These are phyloP conservation scores for Parascotia fuliginaria DNA, from an alignment of 2,888 invertebrate species.

Conservation along the genomic window DNA sequence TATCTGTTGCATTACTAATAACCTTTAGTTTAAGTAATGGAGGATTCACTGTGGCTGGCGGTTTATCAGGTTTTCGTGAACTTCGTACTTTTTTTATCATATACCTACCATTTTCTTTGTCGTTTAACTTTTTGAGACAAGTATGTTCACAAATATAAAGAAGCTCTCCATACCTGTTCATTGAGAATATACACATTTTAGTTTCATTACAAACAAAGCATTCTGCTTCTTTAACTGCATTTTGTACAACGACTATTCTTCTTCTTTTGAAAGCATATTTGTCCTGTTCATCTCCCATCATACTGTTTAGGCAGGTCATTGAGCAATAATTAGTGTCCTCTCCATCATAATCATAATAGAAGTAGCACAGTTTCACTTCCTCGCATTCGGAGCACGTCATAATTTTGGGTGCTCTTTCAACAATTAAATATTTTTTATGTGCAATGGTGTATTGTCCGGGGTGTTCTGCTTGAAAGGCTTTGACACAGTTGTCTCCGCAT, in stretches of 20 bases:
- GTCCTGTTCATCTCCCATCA: conserved; percentile 83
- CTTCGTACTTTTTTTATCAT: conserved; percentile 12
- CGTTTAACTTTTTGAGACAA: conserved; percentile 84
- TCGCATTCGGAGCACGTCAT: conserved; percentile 75
- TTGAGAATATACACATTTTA: conserved; percentile 77
- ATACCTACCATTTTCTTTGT: conserved; percentile 60
- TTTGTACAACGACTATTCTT: conserved; percentile 79
- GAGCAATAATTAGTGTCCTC: conserved; percentile 84
- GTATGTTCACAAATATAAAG: conserved; percentile 83
- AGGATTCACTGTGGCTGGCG: conserved; percentile 43
- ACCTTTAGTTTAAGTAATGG: conserved; percentile 79
- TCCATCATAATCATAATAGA: conserved; percentile 77
- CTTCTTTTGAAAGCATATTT: conserved; percentile 84
- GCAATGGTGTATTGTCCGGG: conserved; percentile 61
- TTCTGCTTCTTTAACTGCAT: conserved; percentile 46
- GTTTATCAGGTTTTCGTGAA: conserved; percentile 6
- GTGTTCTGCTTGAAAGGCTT: conserved; percentile 69
- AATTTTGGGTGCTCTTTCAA: conserved; percentile 65
- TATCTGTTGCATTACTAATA: conserved; percentile 82
- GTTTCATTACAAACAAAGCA: conserved; percentile 82
- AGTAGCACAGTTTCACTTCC: conserved; percentile 73
- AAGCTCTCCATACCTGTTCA: conserved; percentile 79
- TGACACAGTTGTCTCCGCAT: conserved; percentile 82
- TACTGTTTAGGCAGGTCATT: conserved; percentile 79
- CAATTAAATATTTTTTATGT: conserved; percentile 70